Conservation (phyloP, 2,113 vertebrate genomes). For the Apteryx owenii region DNA sequence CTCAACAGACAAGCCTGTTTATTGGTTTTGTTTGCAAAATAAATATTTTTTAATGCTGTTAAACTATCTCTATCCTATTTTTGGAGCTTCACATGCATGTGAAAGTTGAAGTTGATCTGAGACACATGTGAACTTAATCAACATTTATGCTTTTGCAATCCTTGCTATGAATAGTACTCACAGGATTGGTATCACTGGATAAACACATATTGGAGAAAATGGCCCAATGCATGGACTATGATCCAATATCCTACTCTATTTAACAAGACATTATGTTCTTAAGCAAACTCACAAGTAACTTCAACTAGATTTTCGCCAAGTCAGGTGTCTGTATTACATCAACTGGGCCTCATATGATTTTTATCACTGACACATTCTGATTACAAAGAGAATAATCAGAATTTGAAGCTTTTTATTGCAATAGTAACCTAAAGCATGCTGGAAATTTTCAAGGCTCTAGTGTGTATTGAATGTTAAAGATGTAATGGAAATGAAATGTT, state of each 20-base stretch:
- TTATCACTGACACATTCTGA: neutral
- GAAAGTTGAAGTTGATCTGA: neutral
- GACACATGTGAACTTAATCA: neutral
- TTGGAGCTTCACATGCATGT: neutral
- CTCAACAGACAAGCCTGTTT: neutral
- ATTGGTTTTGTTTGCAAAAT: neutral
- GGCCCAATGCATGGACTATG: neutral
- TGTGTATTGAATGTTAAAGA: neutral
- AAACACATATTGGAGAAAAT: neutral
- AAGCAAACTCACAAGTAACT: neutral
- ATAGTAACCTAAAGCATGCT: neutral
- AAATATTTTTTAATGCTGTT: neutral
- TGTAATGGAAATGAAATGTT: neutral
- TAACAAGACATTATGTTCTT: neutral
- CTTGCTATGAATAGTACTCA: neutral
- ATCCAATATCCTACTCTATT: neutral
- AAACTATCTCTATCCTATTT: neutral
- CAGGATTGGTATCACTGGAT: neutral
- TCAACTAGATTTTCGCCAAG: neutral
- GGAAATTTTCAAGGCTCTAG: neutral
- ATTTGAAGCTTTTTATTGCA: neutral
- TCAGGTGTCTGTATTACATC: neutral
- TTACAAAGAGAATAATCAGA: neutral
- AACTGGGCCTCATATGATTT: neutral
- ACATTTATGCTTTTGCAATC: neutral